These are phyloP conservation scores for Engystomops pustulosus DNA, from an alignment of 2,113 vertebrate species.

Conservation along the genomic window DNA sequence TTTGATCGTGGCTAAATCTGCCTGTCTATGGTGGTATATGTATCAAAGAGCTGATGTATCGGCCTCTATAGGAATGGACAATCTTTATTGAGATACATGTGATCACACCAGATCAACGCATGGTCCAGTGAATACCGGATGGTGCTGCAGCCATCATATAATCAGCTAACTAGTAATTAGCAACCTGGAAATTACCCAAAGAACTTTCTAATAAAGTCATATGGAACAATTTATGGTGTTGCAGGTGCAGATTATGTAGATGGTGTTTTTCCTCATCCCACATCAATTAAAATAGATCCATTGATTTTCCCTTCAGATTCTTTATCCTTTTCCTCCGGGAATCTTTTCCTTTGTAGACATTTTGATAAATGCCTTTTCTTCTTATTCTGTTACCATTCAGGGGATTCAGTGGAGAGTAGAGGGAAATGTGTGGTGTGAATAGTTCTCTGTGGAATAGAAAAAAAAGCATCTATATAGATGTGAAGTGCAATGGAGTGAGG, in stretches of 20 bases:
- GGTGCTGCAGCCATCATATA: background rate
- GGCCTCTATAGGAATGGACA: background rate
- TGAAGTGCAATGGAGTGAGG: slow-evolving; percentile 3
- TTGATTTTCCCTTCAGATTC: slow-evolving; percentile 49
- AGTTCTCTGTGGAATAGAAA: slow-evolving; percentile 26
- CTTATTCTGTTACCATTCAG: slow-evolving; percentile 12
- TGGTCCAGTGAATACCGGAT: too few relatives aligned
- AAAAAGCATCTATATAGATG: slow-evolving; percentile 16
- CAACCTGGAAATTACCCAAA: background rate
- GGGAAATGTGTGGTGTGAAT: slow-evolving; percentile 31
- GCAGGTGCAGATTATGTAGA: slow-evolving; percentile 20
- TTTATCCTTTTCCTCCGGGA: slow-evolving; percentile 39
- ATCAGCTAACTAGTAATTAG: background rate
- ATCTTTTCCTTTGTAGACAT: slow-evolving; percentile 42
- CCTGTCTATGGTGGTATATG: background rate
- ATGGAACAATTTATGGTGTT: slow-evolving; percentile 15
- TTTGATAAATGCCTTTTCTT: slow-evolving; percentile 55
- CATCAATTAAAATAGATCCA: slow-evolving; percentile 47
- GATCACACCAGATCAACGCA: background rate
- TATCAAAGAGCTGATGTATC: background rate
- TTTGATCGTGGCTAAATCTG: background rate
- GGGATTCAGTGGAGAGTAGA: slow-evolving; percentile 16
- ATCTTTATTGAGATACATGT: slow-evolving; percentile 7
- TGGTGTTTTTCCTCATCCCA: slow-evolving; percentile 28
- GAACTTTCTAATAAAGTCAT: slow-evolving; percentile 8